These are phyloP conservation scores for Harpegnathos saltator DNA, from an alignment of 1,140 invertebrate species.

Conservation along the genomic window DNA sequence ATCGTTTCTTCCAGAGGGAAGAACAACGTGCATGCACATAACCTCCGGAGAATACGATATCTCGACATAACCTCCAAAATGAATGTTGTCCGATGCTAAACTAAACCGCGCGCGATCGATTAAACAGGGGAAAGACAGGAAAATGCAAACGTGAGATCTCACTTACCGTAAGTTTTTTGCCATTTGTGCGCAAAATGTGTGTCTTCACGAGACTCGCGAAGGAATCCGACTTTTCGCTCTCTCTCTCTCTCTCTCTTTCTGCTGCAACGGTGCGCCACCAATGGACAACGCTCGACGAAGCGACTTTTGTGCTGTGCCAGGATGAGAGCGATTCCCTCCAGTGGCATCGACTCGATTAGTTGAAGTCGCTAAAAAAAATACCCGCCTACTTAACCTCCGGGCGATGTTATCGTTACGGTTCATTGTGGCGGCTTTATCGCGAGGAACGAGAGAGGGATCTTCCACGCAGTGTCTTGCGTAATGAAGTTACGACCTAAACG, in stretches of 20 bases:
- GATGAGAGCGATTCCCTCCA: constrained; percentile 27
- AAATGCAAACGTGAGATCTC: background rate
- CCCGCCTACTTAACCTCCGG: background rate
- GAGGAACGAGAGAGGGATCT: background rate
- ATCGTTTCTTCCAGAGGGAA: constrained; percentile 15
- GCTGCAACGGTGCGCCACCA: constrained; percentile 21
- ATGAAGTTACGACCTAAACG: background rate
- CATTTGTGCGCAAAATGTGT: constrained; percentile 39
- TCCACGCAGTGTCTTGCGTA: background rate
- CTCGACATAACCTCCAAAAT: background rate
- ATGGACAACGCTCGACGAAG: background rate
- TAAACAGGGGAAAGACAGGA: background rate
- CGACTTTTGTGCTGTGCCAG: background rate
- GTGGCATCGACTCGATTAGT: constrained; percentile 7
- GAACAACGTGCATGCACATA: constrained; percentile 3
- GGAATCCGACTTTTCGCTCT: no score
- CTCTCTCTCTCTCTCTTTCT: no score
- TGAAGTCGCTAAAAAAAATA: background rate
- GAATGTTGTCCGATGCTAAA: no score
- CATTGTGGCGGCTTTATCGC: background rate
- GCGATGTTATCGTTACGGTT: constrained; percentile 35
- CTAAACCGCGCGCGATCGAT: no score
- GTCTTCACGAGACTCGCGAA: background rate
- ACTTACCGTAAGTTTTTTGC: constrained; percentile 67
- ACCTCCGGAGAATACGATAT: background rate